Percentiles rank a stretch among this genome's conserved stretches.
phyloP scores from a whole-genome alignment of 2,797 vertebrate species.

The Margarornis squamiger region DNA sequence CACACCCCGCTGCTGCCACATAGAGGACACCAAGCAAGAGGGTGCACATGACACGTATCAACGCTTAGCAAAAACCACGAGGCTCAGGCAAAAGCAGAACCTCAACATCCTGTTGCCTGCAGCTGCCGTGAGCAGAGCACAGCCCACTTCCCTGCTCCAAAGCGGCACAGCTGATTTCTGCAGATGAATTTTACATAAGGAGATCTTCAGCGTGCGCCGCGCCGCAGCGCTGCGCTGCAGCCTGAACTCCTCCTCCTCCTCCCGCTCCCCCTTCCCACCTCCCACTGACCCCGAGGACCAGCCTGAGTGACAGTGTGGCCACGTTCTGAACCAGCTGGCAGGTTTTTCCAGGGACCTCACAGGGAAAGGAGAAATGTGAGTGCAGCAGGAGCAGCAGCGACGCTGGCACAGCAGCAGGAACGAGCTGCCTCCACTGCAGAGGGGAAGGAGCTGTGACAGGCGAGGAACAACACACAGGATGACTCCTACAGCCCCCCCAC shows the following conservation, averaged over 20 bases:
- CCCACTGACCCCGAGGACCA: background rate
- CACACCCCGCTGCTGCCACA: background rate
- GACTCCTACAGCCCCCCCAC: background rate
- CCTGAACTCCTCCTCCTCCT: background rate
- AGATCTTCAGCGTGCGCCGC: fast-evolving
- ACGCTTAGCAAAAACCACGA: background rate
- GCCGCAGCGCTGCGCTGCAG: background rate
- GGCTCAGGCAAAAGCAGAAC: constrained; percentile 10
- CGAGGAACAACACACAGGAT: fast-evolving
- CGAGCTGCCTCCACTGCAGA: background rate
- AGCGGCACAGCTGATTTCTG: background rate
- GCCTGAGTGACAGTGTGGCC: fast-evolving
- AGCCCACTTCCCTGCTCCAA: background rate
- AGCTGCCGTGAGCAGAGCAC: background rate
- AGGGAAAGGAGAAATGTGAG: fast-evolving
- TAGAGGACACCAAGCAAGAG: background rate
- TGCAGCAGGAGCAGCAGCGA: background rate
- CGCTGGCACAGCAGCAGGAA: background rate
- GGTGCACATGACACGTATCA: fast-evolving
- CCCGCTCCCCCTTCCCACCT: background rate
- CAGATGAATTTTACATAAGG: constrained; percentile 42
- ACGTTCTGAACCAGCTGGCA: fast-evolving
- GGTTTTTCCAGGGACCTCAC: background rate
- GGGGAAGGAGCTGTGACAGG: background rate
- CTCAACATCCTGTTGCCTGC: constrained; percentile 13